Evolutionary conservation across 2,888 invertebrate genomes (phyloP), one percentile per base, ranked within the genome.

Genomic region (Apamea monoglypha): DNA sequence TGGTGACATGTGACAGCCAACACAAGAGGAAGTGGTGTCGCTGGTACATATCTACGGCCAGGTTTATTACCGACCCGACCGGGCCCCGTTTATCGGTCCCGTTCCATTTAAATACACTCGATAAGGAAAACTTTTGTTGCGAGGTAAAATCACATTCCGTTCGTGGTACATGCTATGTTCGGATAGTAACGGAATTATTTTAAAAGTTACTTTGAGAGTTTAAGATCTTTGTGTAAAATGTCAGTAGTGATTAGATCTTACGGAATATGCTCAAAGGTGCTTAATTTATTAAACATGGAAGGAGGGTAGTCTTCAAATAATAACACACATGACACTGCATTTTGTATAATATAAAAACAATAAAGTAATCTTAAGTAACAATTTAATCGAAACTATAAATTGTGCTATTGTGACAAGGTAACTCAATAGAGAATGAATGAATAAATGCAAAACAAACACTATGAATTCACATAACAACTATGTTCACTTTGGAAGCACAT

Each of bases 121-220:
- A 92, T 92, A 92, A 93, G 93, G 92, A 91, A 92, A 90, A 92
- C 90, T 92, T 92, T 92, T 92, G 90, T 92, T 91, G 90, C 85
- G 91, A 91, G 91, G 92, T 92, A 91, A 91, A 92, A 88, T 89
- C 88, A 89, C 84, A 89, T 86, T 82, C 84, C 83, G 80, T 82
- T 80, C 77, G 81, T 82, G 69, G 80, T 64, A 79, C 67, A 79
- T 29, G 68, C 64, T 47, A 77, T 73, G 85, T 79, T 88, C 66
- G 80, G 80, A 77, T 82, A 72, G 78, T 80, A 78, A 87, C 78
- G 69, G 74, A 68, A 77, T 75, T 75, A 73, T 78, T 78, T 59
- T 44, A 36, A 44, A 78, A 74, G 40, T 68, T 44, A 71, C 50
- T 70, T 56, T 61, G 59, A n/a, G 36, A 50, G n/a, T 69, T 56